These are phyloP conservation scores for Adelges cooleyi DNA, from an alignment of 1,140 invertebrate species.

Conservation along the genomic window DNA sequence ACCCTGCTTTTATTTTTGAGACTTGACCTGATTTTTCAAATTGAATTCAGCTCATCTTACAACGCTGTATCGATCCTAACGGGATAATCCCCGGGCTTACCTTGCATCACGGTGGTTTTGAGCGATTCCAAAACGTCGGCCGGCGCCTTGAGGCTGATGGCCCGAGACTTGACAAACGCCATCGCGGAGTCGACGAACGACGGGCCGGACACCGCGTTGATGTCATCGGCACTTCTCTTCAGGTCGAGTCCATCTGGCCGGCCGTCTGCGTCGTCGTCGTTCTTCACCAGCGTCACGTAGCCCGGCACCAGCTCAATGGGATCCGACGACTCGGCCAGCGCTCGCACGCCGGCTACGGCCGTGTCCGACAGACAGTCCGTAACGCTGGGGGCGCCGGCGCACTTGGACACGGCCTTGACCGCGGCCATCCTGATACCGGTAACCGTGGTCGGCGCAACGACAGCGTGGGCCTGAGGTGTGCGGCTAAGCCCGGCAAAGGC, in stretches of 20 bases:
- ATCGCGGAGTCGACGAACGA: background rate
- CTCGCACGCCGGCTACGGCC: background rate
- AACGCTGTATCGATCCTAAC: no score
- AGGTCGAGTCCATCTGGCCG: background rate
- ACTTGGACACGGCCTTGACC: background rate
- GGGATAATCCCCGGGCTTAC: background rate
- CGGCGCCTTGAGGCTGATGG: background rate
- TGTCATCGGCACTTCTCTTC: background rate
- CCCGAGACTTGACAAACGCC: background rate
- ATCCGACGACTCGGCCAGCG: background rate
- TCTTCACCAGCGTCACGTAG: background rate
- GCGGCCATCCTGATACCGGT: background rate
- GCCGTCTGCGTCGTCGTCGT: background rate
- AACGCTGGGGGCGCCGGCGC: background rate
- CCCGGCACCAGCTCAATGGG: conserved; percentile 2
- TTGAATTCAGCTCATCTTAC: no score
- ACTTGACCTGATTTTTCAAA: no score
- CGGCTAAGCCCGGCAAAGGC: background rate
- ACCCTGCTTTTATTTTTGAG: no score
- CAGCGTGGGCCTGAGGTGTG: background rate
- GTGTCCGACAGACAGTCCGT: background rate
- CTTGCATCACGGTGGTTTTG: background rate
- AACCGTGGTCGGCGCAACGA: background rate
- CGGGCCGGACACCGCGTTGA: background rate
- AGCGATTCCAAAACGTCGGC: background rate